Evolutionary conservation across 2,888 invertebrate species (phyloP).

Genomic region (Stratiomys singularior): DNA sequence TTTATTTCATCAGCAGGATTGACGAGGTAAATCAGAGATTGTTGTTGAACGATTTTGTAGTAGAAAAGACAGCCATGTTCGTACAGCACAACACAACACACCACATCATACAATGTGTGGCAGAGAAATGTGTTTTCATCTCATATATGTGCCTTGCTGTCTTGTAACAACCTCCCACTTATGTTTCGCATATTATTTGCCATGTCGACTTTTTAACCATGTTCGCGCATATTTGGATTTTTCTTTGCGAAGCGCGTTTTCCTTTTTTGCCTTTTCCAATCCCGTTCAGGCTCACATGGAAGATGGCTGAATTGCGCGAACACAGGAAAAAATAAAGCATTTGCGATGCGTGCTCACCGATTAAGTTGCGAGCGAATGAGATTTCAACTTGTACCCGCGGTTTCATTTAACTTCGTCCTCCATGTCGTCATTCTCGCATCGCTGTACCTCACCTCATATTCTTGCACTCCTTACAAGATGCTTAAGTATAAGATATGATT

Average conservation of each 20-base stretch:
- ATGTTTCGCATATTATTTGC: conserved; percentile 13
- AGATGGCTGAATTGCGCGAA: conserved; percentile 29
- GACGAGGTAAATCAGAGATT: neutral
- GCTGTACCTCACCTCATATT: conserved; percentile 3
- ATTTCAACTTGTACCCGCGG: neutral
- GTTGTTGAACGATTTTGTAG: no score
- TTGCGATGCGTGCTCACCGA: conserved; percentile 42
- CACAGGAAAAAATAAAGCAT: no score
- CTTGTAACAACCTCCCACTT: conserved; percentile 51
- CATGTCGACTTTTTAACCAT: conserved; percentile 1
- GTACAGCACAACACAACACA: no score
- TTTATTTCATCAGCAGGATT: conserved; percentile 47
- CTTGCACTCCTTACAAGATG: conserved; percentile 18
- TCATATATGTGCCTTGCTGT: conserved; percentile 32
- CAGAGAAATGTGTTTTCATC: conserved; percentile 7
- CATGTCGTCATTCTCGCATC: conserved; percentile 14
- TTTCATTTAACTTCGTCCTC: neutral
- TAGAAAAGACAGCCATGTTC: no score
- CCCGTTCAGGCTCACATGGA: conserved; percentile 26
- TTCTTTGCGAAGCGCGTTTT: conserved; percentile 3
- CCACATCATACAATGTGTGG: neutral
- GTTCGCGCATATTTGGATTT: neutral
- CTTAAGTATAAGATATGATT: conserved; percentile 43
- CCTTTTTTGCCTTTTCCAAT: neutral
- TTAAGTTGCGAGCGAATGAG: conserved; percentile 27